These are phyloP conservation scores for Machimus atricapillus DNA, from an alignment of 2,888 invertebrate genomes.

Conservation along the genomic window DNA sequence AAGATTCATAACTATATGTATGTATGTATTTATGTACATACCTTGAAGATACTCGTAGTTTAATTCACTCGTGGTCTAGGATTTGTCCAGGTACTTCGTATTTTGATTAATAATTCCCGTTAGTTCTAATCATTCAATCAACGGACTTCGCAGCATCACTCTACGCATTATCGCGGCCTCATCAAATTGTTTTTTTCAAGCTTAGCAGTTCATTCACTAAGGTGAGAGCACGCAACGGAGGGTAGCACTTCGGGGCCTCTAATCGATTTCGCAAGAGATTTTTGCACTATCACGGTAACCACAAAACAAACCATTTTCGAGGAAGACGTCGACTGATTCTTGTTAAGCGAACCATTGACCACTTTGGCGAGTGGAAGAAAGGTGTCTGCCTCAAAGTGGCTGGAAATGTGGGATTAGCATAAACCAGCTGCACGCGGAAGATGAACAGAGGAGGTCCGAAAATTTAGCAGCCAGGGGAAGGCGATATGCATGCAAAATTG, in stretches of 20 bases:
- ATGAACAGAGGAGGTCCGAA: not conserved
- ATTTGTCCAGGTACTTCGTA: not conserved
- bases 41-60: no score
- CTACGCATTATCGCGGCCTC: not conserved
- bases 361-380: constrained; percentile 2
- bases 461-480: not conserved
- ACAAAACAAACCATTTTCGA: not conserved
- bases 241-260: not conserved
- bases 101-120: not conserved
- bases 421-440: not conserved
- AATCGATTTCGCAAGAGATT: not conserved
- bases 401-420: not conserved
- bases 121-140: not conserved
- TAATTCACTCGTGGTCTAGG: no score
- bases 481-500: not conserved
- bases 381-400: not conserved
- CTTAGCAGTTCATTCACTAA: not conserved
- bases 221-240: not conserved
- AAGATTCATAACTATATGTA: no score
- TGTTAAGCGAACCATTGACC: constrained; percentile 17
- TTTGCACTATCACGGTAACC: not conserved
- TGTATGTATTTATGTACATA: no score
- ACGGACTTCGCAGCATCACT: not conserved
- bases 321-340: not conserved
- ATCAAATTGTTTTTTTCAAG: constrained; percentile 5